Evolutionary conservation across 2,113 vertebrate genomes (phyloP).

Genomic region (Oryctolagus cuniculus): DNA sequence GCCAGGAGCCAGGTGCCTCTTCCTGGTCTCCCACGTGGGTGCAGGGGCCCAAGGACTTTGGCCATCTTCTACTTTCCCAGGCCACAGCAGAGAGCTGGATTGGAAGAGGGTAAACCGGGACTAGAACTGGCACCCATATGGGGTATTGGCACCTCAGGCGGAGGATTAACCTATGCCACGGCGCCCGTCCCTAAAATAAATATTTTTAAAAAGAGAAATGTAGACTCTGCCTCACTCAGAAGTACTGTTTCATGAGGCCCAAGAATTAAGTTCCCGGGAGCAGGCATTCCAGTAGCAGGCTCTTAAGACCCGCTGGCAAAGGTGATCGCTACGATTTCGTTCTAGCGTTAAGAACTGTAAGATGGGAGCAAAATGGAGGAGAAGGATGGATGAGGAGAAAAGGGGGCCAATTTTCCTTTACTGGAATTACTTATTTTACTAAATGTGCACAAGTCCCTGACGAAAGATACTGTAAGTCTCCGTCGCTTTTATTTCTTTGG

Average conservation of each 20-base stretch:
- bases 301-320: background rate
- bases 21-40: too few relatives aligned
- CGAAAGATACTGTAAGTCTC: background rate
- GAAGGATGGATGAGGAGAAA: background rate
- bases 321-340: background rate
- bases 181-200: too few relatives aligned
- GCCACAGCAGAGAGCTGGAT: too few relatives aligned
- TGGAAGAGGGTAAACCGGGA: too few relatives aligned
- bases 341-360: background rate
- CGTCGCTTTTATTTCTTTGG: slow-evolving; percentile 3
- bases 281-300: background rate
- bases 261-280: background rate
- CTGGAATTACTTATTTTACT: background rate
- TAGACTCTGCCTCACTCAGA: background rate
- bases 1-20: too few relatives aligned
- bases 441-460: background rate
- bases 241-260: background rate
- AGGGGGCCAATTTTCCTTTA: background rate
- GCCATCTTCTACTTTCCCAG: too few relatives aligned
- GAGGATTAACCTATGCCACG: too few relatives aligned
- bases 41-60: too few relatives aligned
- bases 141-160: too few relatives aligned
- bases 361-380: background rate
- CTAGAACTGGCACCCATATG: too few relatives aligned
- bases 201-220: too few relatives aligned